phyloP scores from a whole-genome alignment of 2,113 vertebrate genomes.

The Ciconia maguari region DNA sequence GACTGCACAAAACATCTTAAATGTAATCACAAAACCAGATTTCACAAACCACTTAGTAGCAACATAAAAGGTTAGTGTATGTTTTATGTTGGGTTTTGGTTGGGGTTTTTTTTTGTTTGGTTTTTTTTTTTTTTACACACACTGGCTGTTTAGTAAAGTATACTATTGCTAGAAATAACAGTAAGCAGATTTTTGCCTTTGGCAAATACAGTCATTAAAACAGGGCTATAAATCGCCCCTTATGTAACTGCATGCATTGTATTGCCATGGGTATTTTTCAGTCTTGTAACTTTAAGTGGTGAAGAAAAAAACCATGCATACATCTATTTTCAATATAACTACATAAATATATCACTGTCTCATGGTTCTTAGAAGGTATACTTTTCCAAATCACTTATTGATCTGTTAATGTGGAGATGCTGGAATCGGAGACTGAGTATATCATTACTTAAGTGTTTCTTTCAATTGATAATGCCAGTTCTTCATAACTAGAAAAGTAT shows the following conservation, averaged over 20 bases:
- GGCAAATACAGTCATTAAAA: slow-evolving; percentile 23
- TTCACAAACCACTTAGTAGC: background rate
- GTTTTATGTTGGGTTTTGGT: background rate
- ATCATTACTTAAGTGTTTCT: background rate
- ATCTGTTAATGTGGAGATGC: background rate
- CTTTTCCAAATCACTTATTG: background rate
- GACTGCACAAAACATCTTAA: slow-evolving; percentile 5
- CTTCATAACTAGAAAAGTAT: background rate
- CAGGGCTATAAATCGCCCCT: background rate
- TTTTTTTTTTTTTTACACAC: background rate
- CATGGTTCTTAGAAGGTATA: background rate
- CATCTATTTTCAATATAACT: background rate
- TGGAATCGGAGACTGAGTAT: background rate
- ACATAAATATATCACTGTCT: background rate
- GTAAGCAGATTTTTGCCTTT: slow-evolving; percentile 42
- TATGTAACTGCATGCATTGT: background rate
- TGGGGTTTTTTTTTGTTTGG: too few relatives aligned
- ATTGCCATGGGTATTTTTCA: background rate
- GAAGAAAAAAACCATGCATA: background rate
- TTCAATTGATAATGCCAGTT: background rate
- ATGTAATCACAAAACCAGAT: background rate
- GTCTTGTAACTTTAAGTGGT: background rate
- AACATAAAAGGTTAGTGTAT: background rate
- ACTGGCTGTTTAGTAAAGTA: background rate
- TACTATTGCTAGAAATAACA: background rate